These are phyloP conservation scores for Calliphora vomitoria DNA, from an alignment of 2,888 invertebrate genomes.

Conservation along the genomic window DNA sequence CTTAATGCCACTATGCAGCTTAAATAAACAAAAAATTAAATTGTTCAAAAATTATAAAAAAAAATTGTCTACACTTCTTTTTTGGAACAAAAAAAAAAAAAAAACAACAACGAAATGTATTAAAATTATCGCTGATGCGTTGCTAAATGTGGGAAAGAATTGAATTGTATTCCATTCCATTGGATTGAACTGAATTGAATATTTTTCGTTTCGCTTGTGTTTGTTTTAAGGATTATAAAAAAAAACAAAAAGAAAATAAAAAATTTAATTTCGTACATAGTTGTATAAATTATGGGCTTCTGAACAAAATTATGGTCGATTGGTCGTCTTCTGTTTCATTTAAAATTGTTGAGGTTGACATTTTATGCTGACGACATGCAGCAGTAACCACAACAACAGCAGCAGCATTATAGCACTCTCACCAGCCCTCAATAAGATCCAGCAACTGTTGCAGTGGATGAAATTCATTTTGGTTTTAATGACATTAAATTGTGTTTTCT, in stretches of 20 bases:
- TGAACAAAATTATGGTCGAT: slow-evolving; percentile 32
- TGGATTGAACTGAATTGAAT: slow-evolving; percentile 32
- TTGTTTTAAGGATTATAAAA: slow-evolving; percentile 71
- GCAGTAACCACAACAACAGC: slow-evolving; percentile 35
- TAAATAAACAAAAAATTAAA: slow-evolving; percentile 67
- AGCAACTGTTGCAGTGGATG: slow-evolving; percentile 67
- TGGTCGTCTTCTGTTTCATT: slow-evolving; percentile 59
- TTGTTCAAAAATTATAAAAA: slow-evolving; percentile 56
- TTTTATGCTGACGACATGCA: slow-evolving; percentile 66
- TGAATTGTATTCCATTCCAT: slow-evolving; percentile 36
- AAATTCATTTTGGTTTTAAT: slow-evolving; percentile 55
- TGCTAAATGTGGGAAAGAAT: slow-evolving; percentile 76
- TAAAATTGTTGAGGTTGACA: slow-evolving; percentile 62
- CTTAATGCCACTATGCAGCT: slow-evolving; percentile 43
- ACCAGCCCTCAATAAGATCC: slow-evolving; percentile 47
- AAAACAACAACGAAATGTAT: slow-evolving; percentile 44
- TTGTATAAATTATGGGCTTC: slow-evolving; percentile 61
- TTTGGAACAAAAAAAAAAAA: slow-evolving; percentile 38
- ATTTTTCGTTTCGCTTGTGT: slow-evolving; percentile 56
- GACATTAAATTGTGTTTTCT: slow-evolving; percentile 68
- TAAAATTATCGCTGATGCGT: slow-evolving; percentile 76
- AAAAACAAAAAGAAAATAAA: slow-evolving; percentile 44
- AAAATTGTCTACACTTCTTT: slow-evolving; percentile 28
- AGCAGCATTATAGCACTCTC: slow-evolving; percentile 27
- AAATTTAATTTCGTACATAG: slow-evolving; percentile 47